Conservation (phyloP, 1,140 invertebrate genomes). For the Ips typographus region DNA sequence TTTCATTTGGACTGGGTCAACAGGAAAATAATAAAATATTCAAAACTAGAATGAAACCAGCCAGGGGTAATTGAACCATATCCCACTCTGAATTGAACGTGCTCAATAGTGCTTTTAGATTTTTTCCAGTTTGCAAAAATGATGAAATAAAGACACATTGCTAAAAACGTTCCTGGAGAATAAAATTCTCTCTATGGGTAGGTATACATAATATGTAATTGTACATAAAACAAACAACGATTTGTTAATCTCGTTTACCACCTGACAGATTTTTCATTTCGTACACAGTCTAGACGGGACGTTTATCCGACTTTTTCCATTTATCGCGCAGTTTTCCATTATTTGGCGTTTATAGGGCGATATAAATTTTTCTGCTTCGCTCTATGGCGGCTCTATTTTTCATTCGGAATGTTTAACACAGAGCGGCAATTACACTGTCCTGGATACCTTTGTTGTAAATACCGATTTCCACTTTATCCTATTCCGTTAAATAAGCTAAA, state of each 20-base stretch:
- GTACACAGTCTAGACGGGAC: conserved; percentile 1
- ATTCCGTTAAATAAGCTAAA: neutral
- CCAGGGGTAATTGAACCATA: too few relatives aligned
- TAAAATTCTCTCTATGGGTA: too few relatives aligned
- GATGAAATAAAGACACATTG: too few relatives aligned
- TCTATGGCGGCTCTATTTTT: conserved; percentile 7
- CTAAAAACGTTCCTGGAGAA: too few relatives aligned
- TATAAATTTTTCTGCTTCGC: conserved; percentile 14
- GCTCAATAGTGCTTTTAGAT: too few relatives aligned
- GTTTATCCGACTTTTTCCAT: conserved; percentile 13
- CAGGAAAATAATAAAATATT: too few relatives aligned
- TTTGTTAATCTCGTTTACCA: conserved; percentile 7
- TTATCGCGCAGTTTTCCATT: conserved; percentile 20
- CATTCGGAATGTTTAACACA: conserved; percentile 12
- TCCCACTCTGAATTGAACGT: too few relatives aligned
- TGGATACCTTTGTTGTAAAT: neutral
- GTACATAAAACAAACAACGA: neutral
- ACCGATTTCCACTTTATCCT: neutral
- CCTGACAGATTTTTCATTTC: conserved; percentile 18
- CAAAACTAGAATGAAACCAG: too few relatives aligned
- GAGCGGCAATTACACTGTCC: neutral
- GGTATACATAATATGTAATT: neutral
- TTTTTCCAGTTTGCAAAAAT: too few relatives aligned
- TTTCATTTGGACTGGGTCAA: too few relatives aligned
- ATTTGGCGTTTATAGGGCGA: conserved; percentile 14